phyloP scores from a whole-genome alignment of 1,140 invertebrate species.

The Caenorhabditis tropicalis region DNA sequence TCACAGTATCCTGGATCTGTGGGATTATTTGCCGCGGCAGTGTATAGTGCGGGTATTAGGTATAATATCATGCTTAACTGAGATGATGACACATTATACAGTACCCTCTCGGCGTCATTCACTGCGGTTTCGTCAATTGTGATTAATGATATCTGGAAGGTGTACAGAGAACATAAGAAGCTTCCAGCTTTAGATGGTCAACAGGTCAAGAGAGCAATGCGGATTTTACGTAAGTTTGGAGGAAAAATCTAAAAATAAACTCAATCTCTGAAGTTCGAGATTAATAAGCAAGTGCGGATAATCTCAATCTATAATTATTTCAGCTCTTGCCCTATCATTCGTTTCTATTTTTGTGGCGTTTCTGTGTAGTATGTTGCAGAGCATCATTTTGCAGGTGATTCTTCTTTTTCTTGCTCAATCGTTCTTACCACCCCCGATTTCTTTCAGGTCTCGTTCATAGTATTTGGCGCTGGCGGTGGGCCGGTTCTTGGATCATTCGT shows the following conservation, averaged over 20 bases:
- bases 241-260: too few species aligned
- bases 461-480: slow-evolving; percentile 65
- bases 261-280: too few species aligned
- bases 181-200: not conserved
- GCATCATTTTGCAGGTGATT: slow-evolving; percentile 60
- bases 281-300: too few species aligned
- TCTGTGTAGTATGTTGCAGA: slow-evolving; percentile 49
- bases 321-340: slow-evolving; percentile 60
- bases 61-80: not conserved
- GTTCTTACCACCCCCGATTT: not conserved
- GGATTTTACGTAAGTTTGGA: slow-evolving; percentile 20
- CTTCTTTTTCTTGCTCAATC: not conserved
- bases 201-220: not conserved
- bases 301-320: too few species aligned
- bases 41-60: slow-evolving; percentile 56
- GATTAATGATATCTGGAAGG: slow-evolving; percentile 60
- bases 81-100: slow-evolving; percentile 33
- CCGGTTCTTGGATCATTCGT: slow-evolving; percentile 59
- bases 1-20: slow-evolving; percentile 57
- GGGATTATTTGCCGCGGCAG: slow-evolving; percentile 61
- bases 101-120: slow-evolving; percentile 63
- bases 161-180: not conserved
- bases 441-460: slow-evolving; percentile 61
- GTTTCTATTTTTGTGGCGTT: slow-evolving; percentile 45
- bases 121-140: slow-evolving; percentile 61